Conservation (phyloP, 2,113 vertebrate genomes). For the Xiphorhynchus elegans region DNA sequence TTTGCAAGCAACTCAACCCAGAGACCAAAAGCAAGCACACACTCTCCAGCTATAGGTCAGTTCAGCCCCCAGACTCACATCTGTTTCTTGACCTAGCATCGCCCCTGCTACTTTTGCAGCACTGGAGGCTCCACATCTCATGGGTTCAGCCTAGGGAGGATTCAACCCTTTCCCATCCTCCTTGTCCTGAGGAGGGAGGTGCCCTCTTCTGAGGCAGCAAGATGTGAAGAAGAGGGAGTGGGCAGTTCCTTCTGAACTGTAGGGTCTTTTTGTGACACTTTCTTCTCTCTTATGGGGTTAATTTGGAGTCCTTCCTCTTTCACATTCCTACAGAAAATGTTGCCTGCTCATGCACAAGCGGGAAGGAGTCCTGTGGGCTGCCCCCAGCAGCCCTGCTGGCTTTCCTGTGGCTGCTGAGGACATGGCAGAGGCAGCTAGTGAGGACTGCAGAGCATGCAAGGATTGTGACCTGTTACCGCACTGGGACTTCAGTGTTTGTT, state of each 20-base stretch:
- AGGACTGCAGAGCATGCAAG: neutral
- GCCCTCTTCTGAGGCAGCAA: neutral
- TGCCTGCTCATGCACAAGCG: neutral
- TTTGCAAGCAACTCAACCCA: neutral
- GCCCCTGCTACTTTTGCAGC: neutral
- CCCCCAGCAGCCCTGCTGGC: neutral
- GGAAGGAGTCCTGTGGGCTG: neutral
- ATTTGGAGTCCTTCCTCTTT: neutral
- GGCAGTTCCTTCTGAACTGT: neutral
- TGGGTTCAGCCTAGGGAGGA: neutral
- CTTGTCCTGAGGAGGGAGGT: neutral
- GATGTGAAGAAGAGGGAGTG: neutral
- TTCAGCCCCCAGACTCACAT: neutral
- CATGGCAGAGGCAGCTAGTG: neutral
- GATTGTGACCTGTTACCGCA: neutral
- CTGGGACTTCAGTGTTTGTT: neutral
- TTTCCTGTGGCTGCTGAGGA: neutral
- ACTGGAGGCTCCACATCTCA: neutral
- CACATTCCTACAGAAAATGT: neutral
- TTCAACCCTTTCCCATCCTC: neutral
- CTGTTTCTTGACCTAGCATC: slow-evolving; percentile 19
- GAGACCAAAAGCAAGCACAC: neutral
- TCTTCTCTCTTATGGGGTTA: neutral
- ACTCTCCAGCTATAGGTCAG: neutral
- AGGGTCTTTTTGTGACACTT: neutral